A percentile compares a stretch with the other conserved stretches of the same genome.
Conservation (phyloP, 2,888 invertebrate species). For the Hemithea aestivaria region DNA sequence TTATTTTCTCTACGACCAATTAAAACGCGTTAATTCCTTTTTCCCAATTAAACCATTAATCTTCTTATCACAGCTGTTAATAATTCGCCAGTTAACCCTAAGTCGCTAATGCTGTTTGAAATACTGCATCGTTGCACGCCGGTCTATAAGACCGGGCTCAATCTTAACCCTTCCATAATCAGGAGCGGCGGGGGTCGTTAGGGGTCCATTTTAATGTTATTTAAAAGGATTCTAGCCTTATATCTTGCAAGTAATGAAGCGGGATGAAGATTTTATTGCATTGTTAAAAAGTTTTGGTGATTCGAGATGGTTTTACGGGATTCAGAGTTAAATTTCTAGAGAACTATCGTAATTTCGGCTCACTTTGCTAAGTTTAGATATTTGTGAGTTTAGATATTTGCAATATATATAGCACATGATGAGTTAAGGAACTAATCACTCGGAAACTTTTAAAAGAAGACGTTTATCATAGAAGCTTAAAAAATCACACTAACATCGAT, state of each 20-base stretch:
- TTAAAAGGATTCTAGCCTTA: conserved; percentile 20
- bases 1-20: no score
- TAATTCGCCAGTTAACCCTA: conserved; percentile 49
- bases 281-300: conserved; percentile 18
- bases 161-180: conserved; percentile 60
- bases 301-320: no score
- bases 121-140: conserved; percentile 42
- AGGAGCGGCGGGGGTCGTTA: conserved; percentile 30
- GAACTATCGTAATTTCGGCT: no score
- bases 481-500: no score
- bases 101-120: conserved; percentile 50
- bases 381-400: no score
- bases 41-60: conserved; percentile 20
- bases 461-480: no score
- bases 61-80: conserved; percentile 41
- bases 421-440: no score
- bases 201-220: conserved; percentile 26
- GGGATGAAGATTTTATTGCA: conserved; percentile 20
- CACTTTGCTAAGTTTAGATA: no score
- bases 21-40: neutral
- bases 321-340: no score
- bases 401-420: no score
- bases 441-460: no score
- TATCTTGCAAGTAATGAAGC: conserved; percentile 32
- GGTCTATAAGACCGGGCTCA: conserved; percentile 40